phyloP scores from a whole-genome alignment of 1,140 invertebrate species.

The Lasaia peninsularis region DNA sequence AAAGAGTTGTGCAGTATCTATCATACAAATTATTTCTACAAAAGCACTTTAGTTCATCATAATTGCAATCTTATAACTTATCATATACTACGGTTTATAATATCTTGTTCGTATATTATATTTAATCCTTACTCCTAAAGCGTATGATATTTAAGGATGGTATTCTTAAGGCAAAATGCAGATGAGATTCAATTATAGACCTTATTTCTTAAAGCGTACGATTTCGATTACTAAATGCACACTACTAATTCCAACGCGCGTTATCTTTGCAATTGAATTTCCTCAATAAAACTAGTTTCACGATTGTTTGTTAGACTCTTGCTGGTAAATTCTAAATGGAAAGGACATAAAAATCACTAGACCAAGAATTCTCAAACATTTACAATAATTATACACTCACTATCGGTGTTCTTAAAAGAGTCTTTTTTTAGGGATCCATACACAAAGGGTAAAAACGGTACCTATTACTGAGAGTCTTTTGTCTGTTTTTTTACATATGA shows the following conservation, averaged over 20 bases:
- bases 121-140: constrained; percentile 12
- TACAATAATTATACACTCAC: no score
- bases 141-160: constrained; percentile 7
- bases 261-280: no score
- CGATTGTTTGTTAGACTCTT: no score
- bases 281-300: no score
- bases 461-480: no score
- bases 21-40: constrained; percentile 16
- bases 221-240: not conserved
- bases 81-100: not conserved
- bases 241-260: not conserved
- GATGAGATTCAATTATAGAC: constrained; percentile 14
- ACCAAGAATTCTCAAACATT: no score
- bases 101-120: not conserved
- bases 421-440: no score
- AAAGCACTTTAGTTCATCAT: constrained; percentile 23
- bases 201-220: not conserved
- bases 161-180: constrained; percentile 17
- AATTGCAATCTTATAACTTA: constrained; percentile 13
- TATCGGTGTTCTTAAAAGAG: no score
- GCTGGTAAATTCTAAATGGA: no score
- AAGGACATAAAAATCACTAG: no score
- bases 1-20: constrained; percentile 15
- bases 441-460: no score
- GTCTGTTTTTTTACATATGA: no score